A percentile compares a stretch with the other conserved stretches of the same genome.
phyloP scores from a whole-genome alignment of 2,113 vertebrate genomes.

The Megatriorchis doriae region DNA sequence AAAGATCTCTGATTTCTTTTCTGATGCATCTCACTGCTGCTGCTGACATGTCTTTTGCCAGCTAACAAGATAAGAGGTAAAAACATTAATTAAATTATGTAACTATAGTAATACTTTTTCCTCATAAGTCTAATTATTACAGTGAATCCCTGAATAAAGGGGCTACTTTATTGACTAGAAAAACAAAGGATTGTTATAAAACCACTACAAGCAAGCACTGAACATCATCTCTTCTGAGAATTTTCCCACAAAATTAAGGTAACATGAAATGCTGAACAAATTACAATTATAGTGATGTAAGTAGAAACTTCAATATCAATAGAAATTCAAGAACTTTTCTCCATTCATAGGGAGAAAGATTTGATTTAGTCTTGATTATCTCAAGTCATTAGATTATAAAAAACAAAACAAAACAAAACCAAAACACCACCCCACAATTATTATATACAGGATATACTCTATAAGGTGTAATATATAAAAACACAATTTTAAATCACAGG shows the following conservation, averaged over 20 bases:
- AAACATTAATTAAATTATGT: background rate
- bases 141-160: background rate
- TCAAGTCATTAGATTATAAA: background rate
- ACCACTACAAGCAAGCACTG: background rate
- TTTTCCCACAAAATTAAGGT: background rate
- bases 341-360: background rate
- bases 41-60: constrained; percentile 91
- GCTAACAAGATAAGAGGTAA: constrained; percentile 67
- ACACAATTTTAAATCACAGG: background rate
- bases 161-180: background rate
- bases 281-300: background rate
- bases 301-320: background rate
- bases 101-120: background rate
- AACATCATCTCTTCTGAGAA: background rate
- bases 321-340: background rate
- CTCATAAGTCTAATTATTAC: background rate
- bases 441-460: background rate
- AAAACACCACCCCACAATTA: background rate
- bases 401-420: background rate
- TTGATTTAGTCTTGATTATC: background rate
- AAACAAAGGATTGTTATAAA: background rate
- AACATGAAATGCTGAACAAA: background rate
- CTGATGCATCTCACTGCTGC: constrained; percentile 91
- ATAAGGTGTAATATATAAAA: background rate
- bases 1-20: constrained; percentile 91